These are phyloP conservation scores for Marasmarcha lunaedactyla DNA, from an alignment of 2,888 invertebrate species.

Conservation along the genomic window DNA sequence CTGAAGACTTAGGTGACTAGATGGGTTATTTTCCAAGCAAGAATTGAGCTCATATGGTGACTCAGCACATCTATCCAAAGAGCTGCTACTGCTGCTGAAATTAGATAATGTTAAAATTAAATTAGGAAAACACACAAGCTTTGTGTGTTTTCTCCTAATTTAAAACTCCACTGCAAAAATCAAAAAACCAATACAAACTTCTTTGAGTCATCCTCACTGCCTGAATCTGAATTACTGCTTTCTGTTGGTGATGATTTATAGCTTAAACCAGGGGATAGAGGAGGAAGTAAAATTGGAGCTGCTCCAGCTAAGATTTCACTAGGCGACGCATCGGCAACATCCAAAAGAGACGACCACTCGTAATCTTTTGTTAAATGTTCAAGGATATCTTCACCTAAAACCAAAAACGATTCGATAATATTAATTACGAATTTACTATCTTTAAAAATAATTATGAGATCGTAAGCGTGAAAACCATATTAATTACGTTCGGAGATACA, in stretches of 20 bases:
- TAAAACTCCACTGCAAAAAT: neutral
- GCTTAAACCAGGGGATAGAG: constrained; percentile 46
- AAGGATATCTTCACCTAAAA: constrained; percentile 51
- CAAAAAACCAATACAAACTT: too few relatives aligned
- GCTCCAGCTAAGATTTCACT: constrained; percentile 64
- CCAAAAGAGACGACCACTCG: constrained; percentile 53
- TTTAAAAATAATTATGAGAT: too few relatives aligned
- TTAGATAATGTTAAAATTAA: neutral
- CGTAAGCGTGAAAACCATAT: too few relatives aligned
- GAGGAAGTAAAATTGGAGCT: constrained; percentile 41
- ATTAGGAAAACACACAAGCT: neutral
- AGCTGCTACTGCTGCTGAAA: constrained; percentile 28
- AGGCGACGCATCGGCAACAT: constrained; percentile 55
- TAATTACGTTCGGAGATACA: too few relatives aligned
- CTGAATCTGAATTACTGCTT: constrained; percentile 54
- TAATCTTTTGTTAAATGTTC: constrained; percentile 51
- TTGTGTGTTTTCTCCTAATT: neutral
- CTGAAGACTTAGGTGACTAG: constrained; percentile 42
- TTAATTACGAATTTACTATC: too few relatives aligned
- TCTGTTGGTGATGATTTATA: constrained; percentile 45
- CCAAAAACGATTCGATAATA: too few relatives aligned
- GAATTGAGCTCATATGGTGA: constrained; percentile 48
- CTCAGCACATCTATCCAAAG: constrained; percentile 27
- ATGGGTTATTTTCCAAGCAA: constrained; percentile 37
- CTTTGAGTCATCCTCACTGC: constrained; percentile 62